A percentile compares a stretch with the other conserved stretches of the same genome.
These are phyloP conservation scores for Melanocharis versteri DNA, from an alignment of 2,113 vertebrate genomes.

Conservation along the genomic window DNA sequence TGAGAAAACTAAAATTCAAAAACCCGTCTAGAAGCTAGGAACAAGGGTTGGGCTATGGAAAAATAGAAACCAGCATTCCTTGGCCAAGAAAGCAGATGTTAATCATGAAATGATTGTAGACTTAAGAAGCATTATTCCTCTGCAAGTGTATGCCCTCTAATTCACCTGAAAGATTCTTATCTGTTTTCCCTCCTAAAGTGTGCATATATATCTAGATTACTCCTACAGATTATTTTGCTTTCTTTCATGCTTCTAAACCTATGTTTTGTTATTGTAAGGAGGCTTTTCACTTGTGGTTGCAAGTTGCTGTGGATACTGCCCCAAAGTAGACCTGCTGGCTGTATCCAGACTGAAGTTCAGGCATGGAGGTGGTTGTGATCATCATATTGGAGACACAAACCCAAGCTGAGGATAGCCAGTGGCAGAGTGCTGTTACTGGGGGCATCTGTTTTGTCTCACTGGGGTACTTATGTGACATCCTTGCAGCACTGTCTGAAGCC, in stretches of 20 bases:
- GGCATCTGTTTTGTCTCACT: not conserved
- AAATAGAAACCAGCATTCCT: slow-evolving; percentile 28
- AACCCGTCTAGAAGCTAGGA: not conserved
- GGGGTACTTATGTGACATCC: not conserved
- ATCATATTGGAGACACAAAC: not conserved
- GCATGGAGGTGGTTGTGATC: not conserved
- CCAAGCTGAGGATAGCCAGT: not conserved
- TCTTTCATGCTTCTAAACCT: slow-evolving; percentile 4
- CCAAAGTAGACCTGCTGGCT: not conserved
- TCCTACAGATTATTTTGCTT: slow-evolving; percentile 25
- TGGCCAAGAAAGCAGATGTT: slow-evolving; percentile 8
- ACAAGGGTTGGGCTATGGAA: slow-evolving; percentile 8
- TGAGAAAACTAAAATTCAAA: not conserved
- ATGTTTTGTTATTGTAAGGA: not conserved
- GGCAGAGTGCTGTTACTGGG: not conserved
- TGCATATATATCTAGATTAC: not conserved
- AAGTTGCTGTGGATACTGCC: not conserved
- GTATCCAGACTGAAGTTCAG: not conserved
- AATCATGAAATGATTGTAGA: not conserved
- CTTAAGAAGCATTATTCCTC: not conserved
- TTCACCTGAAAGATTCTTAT: slow-evolving; percentile 46
- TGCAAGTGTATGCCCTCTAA: slow-evolving; percentile 17
- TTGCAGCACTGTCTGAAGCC: not conserved
- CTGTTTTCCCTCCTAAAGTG: slow-evolving; percentile 20
- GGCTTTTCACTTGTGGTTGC: not conserved